phyloP scores from a whole-genome alignment of 2,113 vertebrate genomes.

The Hypocryptadius cinnamomeus region DNA sequence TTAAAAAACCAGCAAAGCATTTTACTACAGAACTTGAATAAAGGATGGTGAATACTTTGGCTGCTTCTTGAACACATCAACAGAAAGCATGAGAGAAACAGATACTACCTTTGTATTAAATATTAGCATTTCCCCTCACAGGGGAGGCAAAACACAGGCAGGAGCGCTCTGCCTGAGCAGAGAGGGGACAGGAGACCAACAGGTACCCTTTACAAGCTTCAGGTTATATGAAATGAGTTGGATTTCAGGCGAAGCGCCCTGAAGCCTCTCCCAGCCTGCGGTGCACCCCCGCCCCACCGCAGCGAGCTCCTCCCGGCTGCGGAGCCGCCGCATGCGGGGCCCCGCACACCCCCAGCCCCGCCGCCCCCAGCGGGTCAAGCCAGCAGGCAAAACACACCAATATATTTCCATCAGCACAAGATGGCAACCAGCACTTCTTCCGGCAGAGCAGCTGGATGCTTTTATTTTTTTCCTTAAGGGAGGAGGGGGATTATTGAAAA shows the following conservation, averaged over 20 bases:
- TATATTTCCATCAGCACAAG: conserved; percentile 49
- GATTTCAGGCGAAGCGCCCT: background rate
- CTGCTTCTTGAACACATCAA: background rate
- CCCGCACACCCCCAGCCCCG: background rate
- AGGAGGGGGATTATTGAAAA: background rate
- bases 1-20: background rate
- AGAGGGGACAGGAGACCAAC: conserved; percentile 20
- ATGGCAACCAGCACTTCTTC: conserved; percentile 63
- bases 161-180: background rate
- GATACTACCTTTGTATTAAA: background rate
- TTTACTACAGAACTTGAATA: background rate
- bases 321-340: background rate
- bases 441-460: background rate
- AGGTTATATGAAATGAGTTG: background rate
- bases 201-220: background rate
- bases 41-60: background rate
- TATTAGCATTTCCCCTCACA: background rate
- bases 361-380: background rate
- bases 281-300: background rate
- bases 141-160: background rate
- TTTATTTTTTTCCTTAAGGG: background rate
- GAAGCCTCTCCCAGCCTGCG: background rate
- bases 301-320: background rate
- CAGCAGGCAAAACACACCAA: conserved; percentile 12
- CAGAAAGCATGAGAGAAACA: background rate